phyloP scores from a whole-genome alignment of 2,113 vertebrate species.

The Cercopithecus mona region DNA sequence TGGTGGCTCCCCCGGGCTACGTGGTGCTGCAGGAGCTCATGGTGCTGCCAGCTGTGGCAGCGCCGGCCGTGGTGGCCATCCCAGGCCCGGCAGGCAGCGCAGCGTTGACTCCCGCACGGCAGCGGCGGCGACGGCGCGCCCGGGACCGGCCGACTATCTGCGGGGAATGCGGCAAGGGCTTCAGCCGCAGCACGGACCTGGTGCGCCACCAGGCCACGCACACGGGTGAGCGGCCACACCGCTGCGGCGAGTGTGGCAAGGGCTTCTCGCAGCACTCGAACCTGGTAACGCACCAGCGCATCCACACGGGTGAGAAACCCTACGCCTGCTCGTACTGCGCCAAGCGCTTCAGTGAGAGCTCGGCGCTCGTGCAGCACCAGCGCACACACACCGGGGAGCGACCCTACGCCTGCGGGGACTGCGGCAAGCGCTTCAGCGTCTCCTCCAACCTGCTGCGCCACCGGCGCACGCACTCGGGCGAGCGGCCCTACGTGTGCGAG shows the following conservation, averaged over 20 bases:
- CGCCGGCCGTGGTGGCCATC: slow-evolving; percentile 41
- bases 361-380: slow-evolving; percentile 76
- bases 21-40: slow-evolving; percentile 74
- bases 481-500: slow-evolving; percentile 74
- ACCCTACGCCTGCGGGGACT: slow-evolving; percentile 89
- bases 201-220: slow-evolving; percentile 77
- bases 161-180: slow-evolving; percentile 79
- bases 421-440: slow-evolving; percentile 91
- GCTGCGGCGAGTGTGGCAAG: slow-evolving; percentile 89
- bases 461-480: slow-evolving; percentile 82
- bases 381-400: slow-evolving; percentile 84
- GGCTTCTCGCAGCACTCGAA: slow-evolving; percentile 82
- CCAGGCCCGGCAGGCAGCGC: slow-evolving; percentile 43
- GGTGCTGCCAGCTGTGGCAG: slow-evolving; percentile 57
- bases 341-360: slow-evolving; percentile 83
- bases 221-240: slow-evolving; percentile 77
- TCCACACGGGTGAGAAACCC: slow-evolving; percentile 80
- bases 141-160: slow-evolving; percentile 78
- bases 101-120: background rate
- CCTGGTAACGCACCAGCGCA: slow-evolving; percentile 80
- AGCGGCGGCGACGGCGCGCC: slow-evolving; percentile 53
- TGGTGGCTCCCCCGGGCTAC: slow-evolving; percentile 62
- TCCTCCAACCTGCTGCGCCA: slow-evolving; percentile 92
- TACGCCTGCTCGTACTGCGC: slow-evolving; percentile 77
- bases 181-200: slow-evolving; percentile 81